Evolutionary conservation across 2,888 invertebrate species (phyloP), one percentile per base, ranked within the genome.

Genomic region (Strigamia transsilvanica): DNA sequence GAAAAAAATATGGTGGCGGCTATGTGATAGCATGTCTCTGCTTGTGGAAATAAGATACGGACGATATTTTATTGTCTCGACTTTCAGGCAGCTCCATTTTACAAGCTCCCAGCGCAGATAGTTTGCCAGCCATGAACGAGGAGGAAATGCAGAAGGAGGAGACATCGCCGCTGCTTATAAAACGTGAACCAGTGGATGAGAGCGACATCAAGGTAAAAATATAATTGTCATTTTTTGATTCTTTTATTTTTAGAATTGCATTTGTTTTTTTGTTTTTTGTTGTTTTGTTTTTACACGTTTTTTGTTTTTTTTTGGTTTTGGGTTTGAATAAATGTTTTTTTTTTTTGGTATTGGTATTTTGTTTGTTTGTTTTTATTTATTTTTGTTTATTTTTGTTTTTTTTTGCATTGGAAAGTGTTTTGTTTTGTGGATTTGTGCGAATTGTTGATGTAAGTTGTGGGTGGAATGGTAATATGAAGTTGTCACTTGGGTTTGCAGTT

Each of bases 141-240:
- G 56, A 56, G 56, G 56, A 56, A 56, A 56, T 56, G 56, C 56
- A 56, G 56, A 56, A 56, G 56, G 56, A 56, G 56, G 56, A 56
- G 56, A 56, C 56, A 56, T 56, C 56, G 15, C 56, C 56, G 56
- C 18, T 13, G 56, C 56, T 42, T 61, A 80, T 82, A 15, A 82
- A 82, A 66, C 46, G 38, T 12, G 82, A 82, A 56, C 82, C 82
- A 18, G 82, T 79, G 41, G 82, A 82, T 34, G 82, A 82, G 41
- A 82, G 56, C 79, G 82, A 82, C 61, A 82, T 82, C 61, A 82
- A 82, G 77, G 82, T 82, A 80, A 82, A 79, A 79, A 15, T 42
- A 38, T 13, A 56, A 10, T 56, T 56, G 41, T 7, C 15, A 10
- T 56, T 56, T 56, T 56, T n/a, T 9, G n/a, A 56, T 9, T 56